Evolutionary conservation across 1,140 invertebrate genomes (phyloP), one percentile per base, ranked within the genome.

Genomic region (Lineus longissimus): DNA sequence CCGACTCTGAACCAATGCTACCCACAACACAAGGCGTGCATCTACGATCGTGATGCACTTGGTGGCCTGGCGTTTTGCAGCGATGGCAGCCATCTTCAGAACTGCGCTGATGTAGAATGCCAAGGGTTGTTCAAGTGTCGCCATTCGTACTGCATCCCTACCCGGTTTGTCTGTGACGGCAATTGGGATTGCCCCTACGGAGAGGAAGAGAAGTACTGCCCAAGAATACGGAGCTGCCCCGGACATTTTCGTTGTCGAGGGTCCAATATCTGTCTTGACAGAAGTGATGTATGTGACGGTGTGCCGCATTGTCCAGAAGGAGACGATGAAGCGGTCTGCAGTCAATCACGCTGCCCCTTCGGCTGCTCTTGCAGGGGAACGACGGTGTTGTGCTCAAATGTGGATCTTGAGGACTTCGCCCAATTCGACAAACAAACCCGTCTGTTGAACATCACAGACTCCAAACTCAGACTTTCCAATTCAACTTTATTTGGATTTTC

Each of bases 101-200:
- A 59, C 40, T 59, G 58, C 36, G 58, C 25, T 2, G 13, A 15
- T 13, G 45, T 59, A 9, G 19, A 40, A 33, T 59, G 58, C 40
- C 55, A 7, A 11, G 36, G 15, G 2, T 23, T 40, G 7, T 59
- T 47, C 22, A 59, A 59, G 23, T 59, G 58, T 40, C 58, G 23
- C 4, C 2, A 17, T 6, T 7, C 30, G 19, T 59, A 59, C 27
- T 59, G 58, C 40, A 41, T 59, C 40, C 58, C 30, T 4, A 19
- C 4, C 30, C 11, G 41, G 15, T 17, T 19, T 2, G 30, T 59
- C 13, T 59, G 58, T 59, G 40, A 59, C 33, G 58, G 58, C 7
- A 43, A n/a, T 2, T 40, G 36, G 29, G 58, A 59, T 41, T 59
- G 58, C 25, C 17, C 40, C 22, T 25, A 22, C 13, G 58, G 30